A percentile compares a stretch with the other conserved stretches of the same genome.
These are phyloP conservation scores for Peromyscus eremicus DNA, from an alignment of 2,797 vertebrate genomes.

Conservation along the genomic window DNA sequence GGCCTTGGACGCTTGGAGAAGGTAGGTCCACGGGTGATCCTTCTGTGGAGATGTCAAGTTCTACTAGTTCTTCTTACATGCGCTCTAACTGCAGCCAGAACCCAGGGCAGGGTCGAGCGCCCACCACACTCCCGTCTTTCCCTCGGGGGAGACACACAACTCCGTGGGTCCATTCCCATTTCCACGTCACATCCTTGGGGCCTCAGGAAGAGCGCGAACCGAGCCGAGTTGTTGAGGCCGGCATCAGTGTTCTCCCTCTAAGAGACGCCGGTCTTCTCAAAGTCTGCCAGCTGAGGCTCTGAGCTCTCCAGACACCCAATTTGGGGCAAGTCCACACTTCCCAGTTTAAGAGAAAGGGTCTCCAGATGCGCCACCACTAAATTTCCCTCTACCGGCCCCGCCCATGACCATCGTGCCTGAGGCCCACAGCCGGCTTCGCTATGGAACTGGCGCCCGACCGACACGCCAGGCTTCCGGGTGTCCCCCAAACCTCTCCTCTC, in stretches of 20 bases:
- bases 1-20: neutral
- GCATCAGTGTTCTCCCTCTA: neutral
- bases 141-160: neutral
- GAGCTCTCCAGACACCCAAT: neutral
- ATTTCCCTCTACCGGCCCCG: neutral
- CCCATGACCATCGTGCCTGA: neutral
- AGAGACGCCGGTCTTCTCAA: neutral
- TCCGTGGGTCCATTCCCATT: neutral
- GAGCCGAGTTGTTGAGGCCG: neutral
- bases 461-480: constrained; percentile 65
- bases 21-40: neutral
- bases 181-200: neutral
- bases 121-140: neutral
- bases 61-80: neutral
- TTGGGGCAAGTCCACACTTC: neutral
- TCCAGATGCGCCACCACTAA: neutral
- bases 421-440: neutral
- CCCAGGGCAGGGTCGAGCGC: neutral
- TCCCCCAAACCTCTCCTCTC: constrained; percentile 36
- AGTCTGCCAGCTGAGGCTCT: neutral
- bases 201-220: neutral
- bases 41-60: neutral
- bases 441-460: neutral
- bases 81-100: neutral
- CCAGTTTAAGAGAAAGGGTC: neutral